Conservation (phyloP, 2,888 invertebrate genomes). For the Branchipolynoe longqiensis region DNA sequence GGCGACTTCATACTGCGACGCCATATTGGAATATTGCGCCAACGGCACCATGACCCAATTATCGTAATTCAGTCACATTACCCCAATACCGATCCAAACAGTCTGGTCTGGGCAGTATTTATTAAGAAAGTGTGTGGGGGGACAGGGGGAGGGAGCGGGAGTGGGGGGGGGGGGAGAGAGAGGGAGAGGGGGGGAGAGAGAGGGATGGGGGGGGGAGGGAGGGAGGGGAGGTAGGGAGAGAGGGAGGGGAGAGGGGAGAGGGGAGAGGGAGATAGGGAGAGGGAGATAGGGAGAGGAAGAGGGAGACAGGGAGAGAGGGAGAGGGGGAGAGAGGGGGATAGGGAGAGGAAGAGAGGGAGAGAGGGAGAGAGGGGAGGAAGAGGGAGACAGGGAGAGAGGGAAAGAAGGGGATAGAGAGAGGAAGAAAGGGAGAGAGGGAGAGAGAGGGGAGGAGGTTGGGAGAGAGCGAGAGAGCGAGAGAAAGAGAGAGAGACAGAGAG, state of each 20-base stretch:
- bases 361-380: background rate
- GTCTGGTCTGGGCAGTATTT: background rate
- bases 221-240: background rate
- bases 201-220: background rate
- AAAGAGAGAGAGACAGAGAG: conserved; percentile 15
- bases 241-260: background rate
- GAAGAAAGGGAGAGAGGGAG: background rate
- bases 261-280: no score
- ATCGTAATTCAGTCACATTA: no score
- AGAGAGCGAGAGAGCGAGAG: conserved; percentile 9
- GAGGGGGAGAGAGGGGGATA: background rate
- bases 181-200: background rate
- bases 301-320: no score
- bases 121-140: background rate
- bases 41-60: background rate
- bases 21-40: background rate
- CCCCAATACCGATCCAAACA: no score
- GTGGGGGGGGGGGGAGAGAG: background rate
- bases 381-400: background rate
- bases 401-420: no score
- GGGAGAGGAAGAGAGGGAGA: background rate
- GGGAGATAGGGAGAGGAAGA: no score
- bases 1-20: no score
- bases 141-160: background rate
- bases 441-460: background rate